Evolutionary conservation across 2,113 vertebrate genomes (phyloP).

Genomic region (Hemibagrus wyckioides): DNA sequence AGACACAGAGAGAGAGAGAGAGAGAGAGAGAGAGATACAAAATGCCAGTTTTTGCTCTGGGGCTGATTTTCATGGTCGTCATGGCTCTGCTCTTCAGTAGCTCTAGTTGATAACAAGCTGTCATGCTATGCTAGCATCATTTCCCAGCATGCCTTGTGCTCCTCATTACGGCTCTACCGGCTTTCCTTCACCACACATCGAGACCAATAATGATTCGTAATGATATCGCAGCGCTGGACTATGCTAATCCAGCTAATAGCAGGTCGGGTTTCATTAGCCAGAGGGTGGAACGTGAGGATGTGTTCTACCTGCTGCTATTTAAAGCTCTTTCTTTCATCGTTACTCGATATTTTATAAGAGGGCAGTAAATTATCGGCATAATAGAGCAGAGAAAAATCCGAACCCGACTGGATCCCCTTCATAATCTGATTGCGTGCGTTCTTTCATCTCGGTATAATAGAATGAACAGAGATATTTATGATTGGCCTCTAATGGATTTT

Average conservation of each 20-base stretch:
- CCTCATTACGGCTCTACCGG: constrained; percentile 10
- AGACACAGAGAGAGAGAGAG: neutral
- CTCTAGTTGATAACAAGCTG: constrained; percentile 48
- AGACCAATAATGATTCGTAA: constrained; percentile 23
- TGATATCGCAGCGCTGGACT: constrained; percentile 1
- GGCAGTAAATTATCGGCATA: constrained; percentile 37
- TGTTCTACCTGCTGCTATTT: constrained; percentile 35
- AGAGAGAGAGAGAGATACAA: constrained; percentile 6
- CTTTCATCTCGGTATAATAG: constrained; percentile 47
- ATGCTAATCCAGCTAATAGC: constrained; percentile 36
- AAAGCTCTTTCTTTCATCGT: constrained; percentile 29
- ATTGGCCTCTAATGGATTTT: constrained; percentile 54
- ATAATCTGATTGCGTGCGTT: constrained; percentile 41
- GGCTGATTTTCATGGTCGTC: constrained; percentile 47
- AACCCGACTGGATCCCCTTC: constrained; percentile 33
- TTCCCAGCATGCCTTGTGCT: constrained; percentile 36
- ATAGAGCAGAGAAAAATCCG: constrained; percentile 31
- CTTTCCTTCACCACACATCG: neutral
- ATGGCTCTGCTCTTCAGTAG: constrained; percentile 41
- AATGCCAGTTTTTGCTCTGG: constrained; percentile 38
- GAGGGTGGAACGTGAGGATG: constrained; percentile 12
- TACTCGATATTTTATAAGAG: constrained; percentile 51
- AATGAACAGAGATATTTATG: constrained; percentile 55
- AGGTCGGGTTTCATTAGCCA: constrained; percentile 35
- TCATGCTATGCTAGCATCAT: constrained; percentile 47